A percentile compares a stretch with the other conserved stretches of the same genome.
These are phyloP conservation scores for Dinothrombium tinctorium DNA, from an alignment of 1,140 invertebrate species.

Conservation along the genomic window DNA sequence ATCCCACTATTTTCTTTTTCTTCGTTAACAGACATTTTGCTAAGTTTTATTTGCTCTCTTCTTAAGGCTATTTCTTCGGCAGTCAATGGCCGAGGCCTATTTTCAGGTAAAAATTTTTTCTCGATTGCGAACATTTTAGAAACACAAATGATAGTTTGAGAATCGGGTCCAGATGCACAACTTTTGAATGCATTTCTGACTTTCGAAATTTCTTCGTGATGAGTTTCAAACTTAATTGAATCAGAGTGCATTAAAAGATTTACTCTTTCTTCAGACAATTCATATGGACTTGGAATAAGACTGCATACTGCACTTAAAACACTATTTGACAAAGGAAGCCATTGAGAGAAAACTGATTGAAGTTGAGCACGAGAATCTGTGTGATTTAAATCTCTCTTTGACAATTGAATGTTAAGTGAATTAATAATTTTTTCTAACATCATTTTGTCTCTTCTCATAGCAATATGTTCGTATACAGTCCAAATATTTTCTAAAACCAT, in stretches of 20 bases:
- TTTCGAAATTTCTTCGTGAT: conserved; percentile 39
- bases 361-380: conserved; percentile 51
- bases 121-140: conserved; percentile 72
- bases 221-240: conserved; percentile 37
- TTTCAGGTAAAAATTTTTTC: conserved; percentile 35
- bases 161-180: conserved; percentile 5
- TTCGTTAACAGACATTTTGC: background rate
- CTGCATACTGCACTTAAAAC: conserved; percentile 48
- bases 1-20: conserved; percentile 15
- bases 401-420: conserved; percentile 52
- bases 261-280: conserved; percentile 48
- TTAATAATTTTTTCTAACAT: conserved; percentile 53
- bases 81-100: conserved; percentile 43
- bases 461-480: conserved; percentile 56
- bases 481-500: conserved; percentile 84
- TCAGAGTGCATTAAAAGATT: conserved; percentile 43
- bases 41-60: conserved; percentile 32
- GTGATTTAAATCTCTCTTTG: conserved; percentile 45
- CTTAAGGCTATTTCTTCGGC: conserved; percentile 43
- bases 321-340: conserved; percentile 59
- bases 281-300: conserved; percentile 51
- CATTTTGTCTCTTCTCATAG: conserved; percentile 39
- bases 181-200: conserved; percentile 31
- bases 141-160: conserved; percentile 48
- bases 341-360: conserved; percentile 56